These are phyloP conservation scores for Pedetes capensis DNA, from an alignment of 2,113 vertebrate species.

Conservation along the genomic window DNA sequence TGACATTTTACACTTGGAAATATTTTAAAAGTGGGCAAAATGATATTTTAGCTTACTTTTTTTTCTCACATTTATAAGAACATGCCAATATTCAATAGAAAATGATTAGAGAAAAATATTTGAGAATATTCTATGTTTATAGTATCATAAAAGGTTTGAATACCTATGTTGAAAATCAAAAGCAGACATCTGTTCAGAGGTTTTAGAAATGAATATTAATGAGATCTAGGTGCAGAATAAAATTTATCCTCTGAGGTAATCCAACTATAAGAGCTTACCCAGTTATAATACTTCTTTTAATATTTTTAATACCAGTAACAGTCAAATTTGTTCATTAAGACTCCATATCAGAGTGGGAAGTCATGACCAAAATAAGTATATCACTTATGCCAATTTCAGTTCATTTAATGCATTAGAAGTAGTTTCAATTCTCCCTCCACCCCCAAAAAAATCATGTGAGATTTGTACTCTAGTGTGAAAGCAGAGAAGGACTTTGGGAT, in stretches of 20 bases:
- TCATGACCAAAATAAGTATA: background rate
- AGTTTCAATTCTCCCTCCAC: slow-evolving; percentile 14
- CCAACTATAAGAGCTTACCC: background rate
- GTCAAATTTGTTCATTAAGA: background rate
- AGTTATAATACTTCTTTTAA: slow-evolving; percentile 8
- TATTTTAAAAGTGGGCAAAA: slow-evolving; percentile 41
- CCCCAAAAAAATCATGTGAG: slow-evolving; percentile 13
- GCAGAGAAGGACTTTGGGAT: background rate
- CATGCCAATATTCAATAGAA: slow-evolving; percentile 3
- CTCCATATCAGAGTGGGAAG: background rate
- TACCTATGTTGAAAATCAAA: slow-evolving; percentile 39
- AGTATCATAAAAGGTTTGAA: slow-evolving; percentile 33
- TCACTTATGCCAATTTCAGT: background rate
- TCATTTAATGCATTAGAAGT: background rate
- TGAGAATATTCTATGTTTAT: slow-evolving; percentile 36
- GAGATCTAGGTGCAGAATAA: slow-evolving; percentile 15
- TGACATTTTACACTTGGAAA: slow-evolving; percentile 47
- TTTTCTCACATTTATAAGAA: slow-evolving; percentile 2
- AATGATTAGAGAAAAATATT: slow-evolving; percentile 11
- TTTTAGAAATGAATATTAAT: slow-evolving; percentile 32
- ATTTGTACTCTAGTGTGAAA: background rate
- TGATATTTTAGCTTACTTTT: slow-evolving; percentile 22
- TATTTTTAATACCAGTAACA: background rate
- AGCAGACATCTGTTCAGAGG: background rate
- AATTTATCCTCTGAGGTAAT: slow-evolving; percentile 1